phyloP scores from a whole-genome alignment of 2,797 vertebrate genomes.

The Triplophysa bombifrons region DNA sequence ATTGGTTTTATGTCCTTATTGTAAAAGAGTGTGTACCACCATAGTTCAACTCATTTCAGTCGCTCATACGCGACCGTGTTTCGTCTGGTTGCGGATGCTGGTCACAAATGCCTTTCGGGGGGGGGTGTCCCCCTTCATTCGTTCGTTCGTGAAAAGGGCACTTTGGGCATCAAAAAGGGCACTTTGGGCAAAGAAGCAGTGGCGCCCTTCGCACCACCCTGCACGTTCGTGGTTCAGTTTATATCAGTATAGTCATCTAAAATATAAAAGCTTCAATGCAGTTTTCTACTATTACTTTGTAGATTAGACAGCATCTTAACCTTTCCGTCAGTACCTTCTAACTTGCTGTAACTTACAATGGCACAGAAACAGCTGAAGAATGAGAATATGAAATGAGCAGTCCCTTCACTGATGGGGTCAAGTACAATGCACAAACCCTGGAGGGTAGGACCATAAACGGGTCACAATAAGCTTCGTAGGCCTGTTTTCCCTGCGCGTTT shows the following conservation, averaged over 20 bases:
- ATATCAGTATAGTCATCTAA: background rate
- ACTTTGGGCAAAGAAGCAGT: too few species aligned
- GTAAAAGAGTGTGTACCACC: too few species aligned
- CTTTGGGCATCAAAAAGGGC: too few species aligned
- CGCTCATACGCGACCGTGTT: too few species aligned
- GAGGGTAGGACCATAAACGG: slow-evolving; percentile 6
- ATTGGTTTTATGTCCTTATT: too few species aligned
- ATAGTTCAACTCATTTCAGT: too few species aligned
- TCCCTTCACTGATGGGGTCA: slow-evolving; percentile 23
- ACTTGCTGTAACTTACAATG: background rate
- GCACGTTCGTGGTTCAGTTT: background rate
- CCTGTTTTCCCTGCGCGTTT: slow-evolving; percentile 6
- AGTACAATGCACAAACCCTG: slow-evolving; percentile 19
- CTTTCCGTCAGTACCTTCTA: background rate
- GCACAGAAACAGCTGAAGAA: slow-evolving; percentile 1
- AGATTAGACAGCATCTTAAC: background rate
- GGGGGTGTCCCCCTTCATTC: too few species aligned
- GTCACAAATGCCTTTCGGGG: too few species aligned
- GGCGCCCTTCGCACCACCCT: too few species aligned
- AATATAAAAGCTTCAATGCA: background rate
- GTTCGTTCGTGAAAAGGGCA: too few species aligned
- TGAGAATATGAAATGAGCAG: slow-evolving; percentile 43
- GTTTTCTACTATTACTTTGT: background rate
- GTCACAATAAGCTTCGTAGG: slow-evolving; percentile 24
- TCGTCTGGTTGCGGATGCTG: too few species aligned